Evolutionary conservation across 2,113 vertebrate species (phyloP).

Genomic region (human): GRCh38 chr3:5745501-5746000

Average conservation of each 20-base stretch:
- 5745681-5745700: background rate
- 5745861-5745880: conserved; percentile 48
- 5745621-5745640: background rate
- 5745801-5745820: conserved; percentile 34
- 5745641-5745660: background rate
- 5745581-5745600: background rate
- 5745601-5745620: background rate
- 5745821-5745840: conserved; percentile 19
- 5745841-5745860: background rate
- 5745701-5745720: background rate
- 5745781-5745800: conserved; percentile 48
- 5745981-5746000: conserved; percentile 50
- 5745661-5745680: background rate
- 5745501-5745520: background rate
- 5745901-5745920: background rate
- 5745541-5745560: background rate
- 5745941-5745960: conserved; percentile 30
- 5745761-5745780: conserved; percentile 50
- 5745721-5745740: background rate
- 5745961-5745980: conserved; percentile 59
- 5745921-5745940: background rate
- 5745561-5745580: background rate
- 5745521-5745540: background rate
- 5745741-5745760: background rate
- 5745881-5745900: conserved; percentile 48